Base-by-base conservation (phyloP, 2,888 invertebrate species). In the Sesia bembeciformis region DNA sequence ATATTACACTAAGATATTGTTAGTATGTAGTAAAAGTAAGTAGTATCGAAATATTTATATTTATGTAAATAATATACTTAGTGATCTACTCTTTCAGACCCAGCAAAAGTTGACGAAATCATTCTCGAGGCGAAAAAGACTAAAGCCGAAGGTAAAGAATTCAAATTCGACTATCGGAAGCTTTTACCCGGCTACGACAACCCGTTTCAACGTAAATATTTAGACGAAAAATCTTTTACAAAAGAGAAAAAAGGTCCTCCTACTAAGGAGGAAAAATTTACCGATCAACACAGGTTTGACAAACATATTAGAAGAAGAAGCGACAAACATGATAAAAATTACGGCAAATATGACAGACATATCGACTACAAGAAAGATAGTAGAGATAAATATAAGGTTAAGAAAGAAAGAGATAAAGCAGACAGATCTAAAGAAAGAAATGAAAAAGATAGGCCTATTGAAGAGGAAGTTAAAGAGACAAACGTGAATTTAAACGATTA, bases 151-250 rank as follows among this genome's bases (percentile, higher is more conserved):
- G 89, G 89, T 1, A 85, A 64, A 62, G 68, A 78, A 54, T 89
- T 82, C 55, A 89, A 89, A 71, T 89, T 89, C 55, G 81, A 86
- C 54, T 87, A 88, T 59, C 78, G 82, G 41, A 89, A 87, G 55
- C 60, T 86, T 4, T 67, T 87, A 42, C 89, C 89, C 0, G 79
- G 79, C 51, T 89, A 89, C 54, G 85, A 84, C 53, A 89, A 89
- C 56, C 89, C 89, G 0, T 89, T 89, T 58, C 87, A 86, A 74
- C 73, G 81, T 8, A 86, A 82, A 57, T 80, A 69, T 62, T 76
- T 78, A 3, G 72, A 71, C 23, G 6, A 4, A 4, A 40, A 4
- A 5, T 3, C 40, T 5, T 8, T 55, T 3, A 8, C 51, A 0
- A 67, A 70, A 7, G 53, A 60, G 7, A 72, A 60, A 51, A 72